Conservation (phyloP, 2,113 vertebrate genomes). For the Piaya cayana region DNA sequence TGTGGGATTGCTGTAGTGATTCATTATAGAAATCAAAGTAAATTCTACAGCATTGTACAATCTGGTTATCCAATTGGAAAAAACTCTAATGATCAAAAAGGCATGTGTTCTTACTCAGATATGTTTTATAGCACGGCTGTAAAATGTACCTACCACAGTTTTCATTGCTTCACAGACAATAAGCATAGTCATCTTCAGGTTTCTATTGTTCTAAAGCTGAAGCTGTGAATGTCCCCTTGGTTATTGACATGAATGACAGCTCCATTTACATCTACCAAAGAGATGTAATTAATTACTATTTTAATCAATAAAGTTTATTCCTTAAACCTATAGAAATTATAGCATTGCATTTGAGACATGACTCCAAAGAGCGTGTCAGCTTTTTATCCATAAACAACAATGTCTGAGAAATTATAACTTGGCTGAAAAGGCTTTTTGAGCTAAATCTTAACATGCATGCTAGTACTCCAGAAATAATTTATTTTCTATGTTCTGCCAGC, state of each 20-base stretch:
- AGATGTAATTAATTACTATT: neutral
- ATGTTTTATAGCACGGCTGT: constrained; percentile 76
- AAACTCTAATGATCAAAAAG: constrained; percentile 75
- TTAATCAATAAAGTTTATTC: neutral
- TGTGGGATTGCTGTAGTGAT: constrained; percentile 59
- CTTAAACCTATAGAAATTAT: constrained; percentile 14
- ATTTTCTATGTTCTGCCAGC: neutral
- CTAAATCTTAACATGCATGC: neutral
- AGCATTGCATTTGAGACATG: neutral
- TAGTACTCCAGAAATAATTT: neutral
- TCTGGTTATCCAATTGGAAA: constrained; percentile 77
- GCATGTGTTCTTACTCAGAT: constrained; percentile 81
- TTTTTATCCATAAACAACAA: constrained; percentile 38
- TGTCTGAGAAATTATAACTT: constrained; percentile 51
- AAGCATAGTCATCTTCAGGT: constrained; percentile 59
- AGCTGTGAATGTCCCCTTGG: constrained; percentile 32
- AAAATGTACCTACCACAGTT: constrained; percentile 82
- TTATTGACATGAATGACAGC: neutral
- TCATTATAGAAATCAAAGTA: constrained; percentile 75
- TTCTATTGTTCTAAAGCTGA: constrained; percentile 58
- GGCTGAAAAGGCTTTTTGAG: constrained; percentile 35
- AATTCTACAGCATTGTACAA: constrained; percentile 64
- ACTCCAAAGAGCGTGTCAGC: neutral
- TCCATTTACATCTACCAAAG: neutral
- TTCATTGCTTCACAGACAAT: constrained; percentile 70